phyloP scores from a whole-genome alignment of 2,113 vertebrate species.

The Phodopus roborovskii region DNA sequence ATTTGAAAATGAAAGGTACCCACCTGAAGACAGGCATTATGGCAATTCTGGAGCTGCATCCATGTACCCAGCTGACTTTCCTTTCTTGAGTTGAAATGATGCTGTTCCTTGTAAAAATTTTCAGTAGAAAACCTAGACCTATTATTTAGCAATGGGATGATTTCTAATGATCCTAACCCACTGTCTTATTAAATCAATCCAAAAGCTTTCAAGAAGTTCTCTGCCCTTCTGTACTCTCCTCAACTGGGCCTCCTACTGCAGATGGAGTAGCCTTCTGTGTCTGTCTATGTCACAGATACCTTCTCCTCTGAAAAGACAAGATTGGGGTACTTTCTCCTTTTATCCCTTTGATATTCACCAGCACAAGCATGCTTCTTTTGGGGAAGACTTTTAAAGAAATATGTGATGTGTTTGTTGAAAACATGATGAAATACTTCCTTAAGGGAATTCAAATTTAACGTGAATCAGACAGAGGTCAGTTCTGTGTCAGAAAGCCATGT shows the following conservation, averaged over 20 bases:
- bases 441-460: background rate
- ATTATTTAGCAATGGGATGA: background rate
- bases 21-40: conserved; percentile 36
- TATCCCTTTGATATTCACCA: background rate
- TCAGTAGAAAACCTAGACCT: conserved; percentile 39
- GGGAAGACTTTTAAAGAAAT: conserved; percentile 2
- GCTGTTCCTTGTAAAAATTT: conserved; percentile 54
- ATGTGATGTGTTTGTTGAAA: background rate
- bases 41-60: background rate
- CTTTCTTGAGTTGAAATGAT: conserved; percentile 18
- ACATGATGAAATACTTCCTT: background rate
- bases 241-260: background rate
- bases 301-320: background rate
- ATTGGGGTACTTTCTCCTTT: background rate
- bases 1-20: conserved; percentile 21
- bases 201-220: background rate
- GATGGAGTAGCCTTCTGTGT: background rate
- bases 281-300: background rate
- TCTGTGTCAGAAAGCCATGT: background rate
- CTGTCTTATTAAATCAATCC: background rate
- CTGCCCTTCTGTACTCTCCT: fast-evolving
- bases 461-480: background rate
- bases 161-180: conserved; percentile 57
- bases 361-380: background rate
- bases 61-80: conserved; percentile 41